phyloP scores from a whole-genome alignment of 2,888 invertebrate species.

The Hirtodrosophila cameraria region DNA sequence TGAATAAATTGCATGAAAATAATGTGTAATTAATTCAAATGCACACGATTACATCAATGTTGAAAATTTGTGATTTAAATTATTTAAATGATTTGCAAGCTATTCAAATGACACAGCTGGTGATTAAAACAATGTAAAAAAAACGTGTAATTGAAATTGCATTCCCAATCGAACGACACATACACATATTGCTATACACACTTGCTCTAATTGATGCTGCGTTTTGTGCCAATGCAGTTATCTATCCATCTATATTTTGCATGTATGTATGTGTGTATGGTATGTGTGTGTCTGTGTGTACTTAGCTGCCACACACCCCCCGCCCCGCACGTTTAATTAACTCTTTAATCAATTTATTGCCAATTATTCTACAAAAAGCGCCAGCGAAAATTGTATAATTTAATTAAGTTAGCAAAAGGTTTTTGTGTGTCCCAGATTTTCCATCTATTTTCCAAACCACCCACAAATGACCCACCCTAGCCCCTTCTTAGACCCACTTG shows the following conservation, averaged over 20 bases:
- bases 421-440: constrained; percentile 57
- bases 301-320: constrained; percentile 22
- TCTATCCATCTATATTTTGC: constrained; percentile 60
- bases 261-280: too few species aligned
- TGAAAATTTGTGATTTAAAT: constrained; percentile 24
- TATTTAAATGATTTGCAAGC: constrained; percentile 26
- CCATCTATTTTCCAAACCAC: constrained; percentile 9
- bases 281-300: too few species aligned
- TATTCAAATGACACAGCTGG: constrained; percentile 16
- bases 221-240: constrained; percentile 66
- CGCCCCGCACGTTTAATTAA: constrained; percentile 69
- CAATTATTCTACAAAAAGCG: constrained; percentile 76
- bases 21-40: constrained; percentile 11
- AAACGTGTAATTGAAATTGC: constrained; percentile 47
- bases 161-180: constrained; percentile 21
- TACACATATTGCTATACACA: constrained; percentile 5
- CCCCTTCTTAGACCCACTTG: too few species aligned
- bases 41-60: constrained; percentile 20
- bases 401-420: constrained; percentile 78
- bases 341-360: constrained; percentile 77
- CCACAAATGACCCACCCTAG: not conserved
- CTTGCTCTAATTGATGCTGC: constrained; percentile 42
- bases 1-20: constrained; percentile 1
- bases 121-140: not conserved
- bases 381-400: constrained; percentile 75